Evolutionary conservation across 2,888 invertebrate species (phyloP).

Genomic region (Carcina quercana): DNA sequence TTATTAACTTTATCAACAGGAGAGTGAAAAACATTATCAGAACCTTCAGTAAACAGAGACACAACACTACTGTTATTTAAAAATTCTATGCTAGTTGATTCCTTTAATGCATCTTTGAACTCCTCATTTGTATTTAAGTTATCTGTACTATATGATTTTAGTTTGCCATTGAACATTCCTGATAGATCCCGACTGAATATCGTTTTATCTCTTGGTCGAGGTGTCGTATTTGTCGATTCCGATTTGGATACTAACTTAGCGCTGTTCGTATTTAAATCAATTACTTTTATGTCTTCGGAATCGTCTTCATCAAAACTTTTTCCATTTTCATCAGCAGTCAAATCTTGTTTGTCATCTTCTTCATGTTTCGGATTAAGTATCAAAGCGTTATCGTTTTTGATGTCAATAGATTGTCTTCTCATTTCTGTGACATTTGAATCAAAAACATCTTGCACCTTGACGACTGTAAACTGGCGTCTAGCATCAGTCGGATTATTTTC

Average conservation of each 20-base stretch:
- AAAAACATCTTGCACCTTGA: slow-evolving; percentile 1
- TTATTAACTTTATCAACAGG: slow-evolving; percentile 37
- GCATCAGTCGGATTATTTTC: too few species aligned
- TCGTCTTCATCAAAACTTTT: slow-evolving; percentile 1
- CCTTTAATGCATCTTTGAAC: slow-evolving; percentile 46
- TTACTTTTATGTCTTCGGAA: slow-evolving; percentile 18
- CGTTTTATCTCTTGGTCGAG: slow-evolving; percentile 31
- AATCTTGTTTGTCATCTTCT: too few species aligned
- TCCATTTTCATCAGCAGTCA: too few species aligned
- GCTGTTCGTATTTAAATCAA: slow-evolving; percentile 22
- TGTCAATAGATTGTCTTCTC: too few species aligned
- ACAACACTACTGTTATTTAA: slow-evolving; percentile 37
- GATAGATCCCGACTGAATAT: slow-evolving; percentile 42
- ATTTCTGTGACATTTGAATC: too few species aligned
- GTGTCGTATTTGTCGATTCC: slow-evolving; percentile 28
- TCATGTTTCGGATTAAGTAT: too few species aligned
- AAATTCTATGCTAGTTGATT: slow-evolving; percentile 59
- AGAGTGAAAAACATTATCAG: slow-evolving; percentile 48
- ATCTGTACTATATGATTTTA: slow-evolving; percentile 59
- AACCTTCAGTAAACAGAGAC: slow-evolving; percentile 49
- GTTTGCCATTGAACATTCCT: slow-evolving; percentile 55
- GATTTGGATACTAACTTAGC: slow-evolving; percentile 31
- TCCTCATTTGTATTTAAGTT: slow-evolving; percentile 40
- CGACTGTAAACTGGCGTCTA: slow-evolving; percentile 32
- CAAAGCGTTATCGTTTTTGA: too few species aligned